Percentiles rank a stretch among this genome's conserved stretches.
These are phyloP conservation scores for Dissostichus mawsoni DNA, from an alignment of 2,113 vertebrate genomes.

Conservation along the genomic window DNA sequence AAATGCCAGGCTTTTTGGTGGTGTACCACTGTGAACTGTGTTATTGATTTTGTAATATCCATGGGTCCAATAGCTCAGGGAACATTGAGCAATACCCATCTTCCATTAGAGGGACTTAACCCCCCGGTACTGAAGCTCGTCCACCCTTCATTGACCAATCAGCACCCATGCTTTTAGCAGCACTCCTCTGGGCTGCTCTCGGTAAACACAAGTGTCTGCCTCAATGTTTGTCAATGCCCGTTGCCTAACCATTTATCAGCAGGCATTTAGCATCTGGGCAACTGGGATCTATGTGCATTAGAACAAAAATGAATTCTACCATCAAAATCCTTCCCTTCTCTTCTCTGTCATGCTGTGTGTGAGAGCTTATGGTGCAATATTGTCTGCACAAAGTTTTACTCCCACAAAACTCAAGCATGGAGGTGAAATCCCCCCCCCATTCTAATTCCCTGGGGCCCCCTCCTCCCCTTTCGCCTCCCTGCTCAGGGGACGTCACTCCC, in stretches of 20 bases:
- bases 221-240: slow-evolving; percentile 84
- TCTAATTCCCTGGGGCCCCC: slow-evolving; percentile 20
- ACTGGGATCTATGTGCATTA: slow-evolving; percentile 72
- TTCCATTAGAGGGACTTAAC: slow-evolving; percentile 74
- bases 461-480: slow-evolving; percentile 38
- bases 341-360: slow-evolving; percentile 18
- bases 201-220: slow-evolving; percentile 83
- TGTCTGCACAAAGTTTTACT: slow-evolving; percentile 34
- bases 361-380: slow-evolving; percentile 42
- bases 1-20: slow-evolving; percentile 37
- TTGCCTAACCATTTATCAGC: slow-evolving; percentile 86
- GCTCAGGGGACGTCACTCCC: slow-evolving; percentile 55
- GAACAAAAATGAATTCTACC: slow-evolving; percentile 36
- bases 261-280: slow-evolving; percentile 77
- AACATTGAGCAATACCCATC: slow-evolving; percentile 79
- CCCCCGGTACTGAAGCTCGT: slow-evolving; percentile 61
- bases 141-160: slow-evolving; percentile 82
- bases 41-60: slow-evolving; percentile 68
- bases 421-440: slow-evolving; percentile 12
- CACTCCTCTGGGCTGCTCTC: slow-evolving; percentile 72
- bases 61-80: slow-evolving; percentile 61
- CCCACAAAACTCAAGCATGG: slow-evolving; percentile 29
- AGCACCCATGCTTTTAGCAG: slow-evolving; percentile 84
- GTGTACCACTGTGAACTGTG: slow-evolving; percentile 23
- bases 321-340: slow-evolving; percentile 1